phyloP scores from a whole-genome alignment of 2,113 vertebrate species.

The Siphamia tubifer region DNA sequence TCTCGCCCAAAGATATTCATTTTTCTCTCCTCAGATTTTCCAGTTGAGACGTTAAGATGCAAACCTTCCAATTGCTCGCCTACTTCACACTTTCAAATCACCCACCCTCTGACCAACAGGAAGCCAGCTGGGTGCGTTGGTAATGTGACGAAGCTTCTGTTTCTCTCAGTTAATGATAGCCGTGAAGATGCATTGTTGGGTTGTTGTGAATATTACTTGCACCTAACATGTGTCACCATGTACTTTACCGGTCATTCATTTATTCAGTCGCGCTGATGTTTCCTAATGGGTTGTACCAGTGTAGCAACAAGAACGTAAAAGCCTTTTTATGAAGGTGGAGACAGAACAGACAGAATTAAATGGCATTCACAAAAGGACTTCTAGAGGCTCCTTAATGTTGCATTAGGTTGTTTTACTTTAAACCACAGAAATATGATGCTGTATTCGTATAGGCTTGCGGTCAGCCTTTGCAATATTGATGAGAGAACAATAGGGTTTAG shows the following conservation, averaged over 20 bases:
- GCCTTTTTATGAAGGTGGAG: not conserved
- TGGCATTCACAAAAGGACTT: not conserved
- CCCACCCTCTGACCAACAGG: not conserved
- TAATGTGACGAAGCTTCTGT: not conserved
- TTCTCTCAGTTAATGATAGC: not conserved
- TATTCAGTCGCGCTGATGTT: not conserved
- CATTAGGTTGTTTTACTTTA: not conserved
- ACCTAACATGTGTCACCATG: not conserved
- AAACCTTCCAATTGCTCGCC: not conserved
- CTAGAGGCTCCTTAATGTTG: not conserved
- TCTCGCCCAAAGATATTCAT: slow-evolving; percentile 4
- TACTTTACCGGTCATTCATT: not conserved
- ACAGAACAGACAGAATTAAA: not conserved
- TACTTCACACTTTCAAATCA: not conserved
- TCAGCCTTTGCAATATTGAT: slow-evolving; percentile 41
- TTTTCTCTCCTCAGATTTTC: not conserved
- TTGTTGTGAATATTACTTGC: not conserved
- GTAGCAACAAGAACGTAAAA: not conserved
- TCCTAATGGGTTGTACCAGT: not conserved
- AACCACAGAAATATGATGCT: slow-evolving; percentile 16
- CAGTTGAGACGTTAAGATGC: not conserved
- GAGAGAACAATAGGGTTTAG: not conserved
- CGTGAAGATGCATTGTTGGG: not conserved
- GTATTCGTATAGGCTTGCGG: not conserved
- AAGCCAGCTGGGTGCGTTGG: not conserved